Conservation (phyloP, 1,140 invertebrate genomes). For the Drosophila micromelanica region DNA sequence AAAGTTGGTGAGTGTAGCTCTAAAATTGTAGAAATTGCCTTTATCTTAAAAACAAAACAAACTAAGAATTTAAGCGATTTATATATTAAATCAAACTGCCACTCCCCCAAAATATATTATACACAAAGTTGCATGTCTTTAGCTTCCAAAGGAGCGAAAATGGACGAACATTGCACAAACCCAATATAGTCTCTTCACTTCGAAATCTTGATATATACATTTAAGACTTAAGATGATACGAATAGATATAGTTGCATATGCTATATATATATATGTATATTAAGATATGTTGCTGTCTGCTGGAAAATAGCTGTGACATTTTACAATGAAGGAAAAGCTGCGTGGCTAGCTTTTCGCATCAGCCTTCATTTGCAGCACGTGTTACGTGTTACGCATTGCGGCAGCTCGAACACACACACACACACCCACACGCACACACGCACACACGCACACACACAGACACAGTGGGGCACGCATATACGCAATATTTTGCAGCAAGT, state of each 20-base stretch:
- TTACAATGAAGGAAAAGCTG: conserved; percentile 6
- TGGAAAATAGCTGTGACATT: conserved; percentile 11
- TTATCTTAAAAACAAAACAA: too few relatives aligned
- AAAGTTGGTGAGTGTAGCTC: too few relatives aligned
- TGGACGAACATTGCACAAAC: too few relatives aligned
- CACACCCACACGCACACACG: not conserved
- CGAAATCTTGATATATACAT: too few relatives aligned
- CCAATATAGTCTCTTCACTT: too few relatives aligned
- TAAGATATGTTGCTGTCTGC: not conserved
- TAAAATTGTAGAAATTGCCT: too few relatives aligned
- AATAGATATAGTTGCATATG: conserved; percentile 2
- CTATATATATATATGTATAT: conserved; percentile 4
- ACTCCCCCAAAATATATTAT: too few relatives aligned
- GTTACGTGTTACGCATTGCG: conserved; percentile 62
- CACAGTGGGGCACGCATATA: conserved; percentile 56
- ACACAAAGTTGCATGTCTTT: too few relatives aligned
- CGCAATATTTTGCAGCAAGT: conserved; percentile 76
- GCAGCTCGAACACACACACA: conserved; percentile 14
- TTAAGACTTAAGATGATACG: not conserved
- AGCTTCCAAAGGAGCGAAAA: too few relatives aligned
- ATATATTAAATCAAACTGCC: too few relatives aligned
- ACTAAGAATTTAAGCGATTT: too few relatives aligned
- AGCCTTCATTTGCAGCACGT: conserved; percentile 59
- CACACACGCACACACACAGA: not conserved
- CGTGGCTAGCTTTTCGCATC: conserved; percentile 13